phyloP scores from a whole-genome alignment of 35 echinoderm and acorn worm genomes.

The Amphiura filiformis region DNA sequence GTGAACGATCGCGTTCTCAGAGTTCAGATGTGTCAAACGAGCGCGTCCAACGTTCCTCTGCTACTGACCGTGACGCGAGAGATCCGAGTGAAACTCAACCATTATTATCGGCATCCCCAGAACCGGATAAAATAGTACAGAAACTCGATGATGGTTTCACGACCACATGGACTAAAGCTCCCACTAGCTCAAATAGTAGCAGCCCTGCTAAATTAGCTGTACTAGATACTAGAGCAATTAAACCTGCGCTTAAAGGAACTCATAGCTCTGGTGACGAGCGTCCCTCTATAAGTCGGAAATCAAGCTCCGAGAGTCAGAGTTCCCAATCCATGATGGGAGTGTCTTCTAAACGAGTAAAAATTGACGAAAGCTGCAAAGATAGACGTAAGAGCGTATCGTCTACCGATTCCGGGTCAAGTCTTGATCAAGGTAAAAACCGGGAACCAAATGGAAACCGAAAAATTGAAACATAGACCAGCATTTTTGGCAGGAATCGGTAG shows the following conservation, averaged over 20 bases:
- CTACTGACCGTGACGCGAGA: conserved; percentile 37
- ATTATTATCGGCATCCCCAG: conserved; percentile 24
- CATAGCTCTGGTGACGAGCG: conserved; percentile 51
- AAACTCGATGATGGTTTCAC: conserved; percentile 86
- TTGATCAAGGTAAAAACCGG: conserved; percentile 28
- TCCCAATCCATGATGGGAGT: conserved; percentile 31
- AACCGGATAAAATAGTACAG: conserved; percentile 76
- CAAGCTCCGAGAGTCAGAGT: conserved; percentile 54
- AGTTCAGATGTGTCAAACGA: background rate
- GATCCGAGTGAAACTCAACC: conserved; percentile 61
- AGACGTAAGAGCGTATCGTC: conserved; percentile 35
- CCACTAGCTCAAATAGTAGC: background rate
- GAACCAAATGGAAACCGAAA: conserved; percentile 26
- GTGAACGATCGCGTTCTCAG: background rate
- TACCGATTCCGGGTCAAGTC: conserved; percentile 44
- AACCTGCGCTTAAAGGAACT: conserved; percentile 39
- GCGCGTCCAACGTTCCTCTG: background rate
- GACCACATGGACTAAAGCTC: conserved; percentile 84
- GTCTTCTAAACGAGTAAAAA: conserved; percentile 26
- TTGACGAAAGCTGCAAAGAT: background rate
- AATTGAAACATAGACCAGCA: conserved; percentile 49
- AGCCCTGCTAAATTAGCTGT: background rate
- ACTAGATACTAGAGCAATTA: conserved; percentile 11
- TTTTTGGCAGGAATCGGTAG: conserved; percentile 55
- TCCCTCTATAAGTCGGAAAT: conserved; percentile 31